A percentile compares a stretch with the other conserved stretches of the same genome.
Conservation (phyloP, 2,797 vertebrate species). For the Clarias pachynema region DNA sequence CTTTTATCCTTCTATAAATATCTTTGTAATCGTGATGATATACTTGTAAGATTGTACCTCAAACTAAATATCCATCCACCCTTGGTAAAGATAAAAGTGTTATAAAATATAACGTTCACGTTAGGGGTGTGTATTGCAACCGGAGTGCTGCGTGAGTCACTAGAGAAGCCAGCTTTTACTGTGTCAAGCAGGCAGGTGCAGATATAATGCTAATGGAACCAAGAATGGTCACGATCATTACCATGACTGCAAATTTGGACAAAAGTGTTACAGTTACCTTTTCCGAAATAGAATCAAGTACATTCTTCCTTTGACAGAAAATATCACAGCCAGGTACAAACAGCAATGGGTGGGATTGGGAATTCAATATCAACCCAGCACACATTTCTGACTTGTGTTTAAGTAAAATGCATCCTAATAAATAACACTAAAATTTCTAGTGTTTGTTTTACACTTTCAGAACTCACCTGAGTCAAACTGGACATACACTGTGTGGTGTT, state of each 20-base stretch:
- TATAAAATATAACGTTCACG: neutral
- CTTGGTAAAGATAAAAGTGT: neutral
- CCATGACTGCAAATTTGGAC: neutral
- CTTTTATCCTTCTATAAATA: neutral
- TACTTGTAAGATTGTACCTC: neutral
- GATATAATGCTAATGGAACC: neutral
- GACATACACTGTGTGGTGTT: too few species aligned
- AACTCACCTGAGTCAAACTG: too few species aligned
- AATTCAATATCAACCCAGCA: conserved; percentile 2
- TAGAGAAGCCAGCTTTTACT: neutral
- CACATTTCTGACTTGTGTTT: neutral
- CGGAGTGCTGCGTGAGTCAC: neutral
- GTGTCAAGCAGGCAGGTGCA: conserved; percentile 8
- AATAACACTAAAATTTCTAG: too few species aligned
- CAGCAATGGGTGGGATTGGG: neutral
- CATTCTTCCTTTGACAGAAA: neutral
- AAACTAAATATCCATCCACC: neutral
- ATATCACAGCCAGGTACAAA: neutral
- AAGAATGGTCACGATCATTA: neutral
- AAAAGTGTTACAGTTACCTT: neutral
- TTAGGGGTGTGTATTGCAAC: conserved; percentile 6
- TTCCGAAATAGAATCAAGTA: neutral
- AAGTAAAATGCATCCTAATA: neutral
- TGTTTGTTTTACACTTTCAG: too few species aligned
- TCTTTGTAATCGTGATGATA: neutral